These are phyloP conservation scores for Podarcis raffonei DNA, from an alignment of 2,113 vertebrate species.

Conservation along the genomic window DNA sequence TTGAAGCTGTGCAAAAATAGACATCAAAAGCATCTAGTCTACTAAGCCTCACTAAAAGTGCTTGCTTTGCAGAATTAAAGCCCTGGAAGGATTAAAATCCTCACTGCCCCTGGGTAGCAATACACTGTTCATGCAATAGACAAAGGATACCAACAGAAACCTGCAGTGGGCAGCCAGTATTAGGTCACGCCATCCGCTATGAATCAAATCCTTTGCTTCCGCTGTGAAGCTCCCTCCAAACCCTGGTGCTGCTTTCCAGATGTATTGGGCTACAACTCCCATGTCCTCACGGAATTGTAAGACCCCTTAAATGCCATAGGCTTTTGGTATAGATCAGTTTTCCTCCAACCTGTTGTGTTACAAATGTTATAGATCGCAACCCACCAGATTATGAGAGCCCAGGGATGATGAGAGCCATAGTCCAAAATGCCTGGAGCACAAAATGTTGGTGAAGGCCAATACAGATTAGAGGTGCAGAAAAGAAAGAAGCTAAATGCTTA, in stretches of 20 bases:
- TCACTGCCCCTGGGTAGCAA: background rate
- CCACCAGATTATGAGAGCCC: too few species aligned
- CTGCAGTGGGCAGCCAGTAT: background rate
- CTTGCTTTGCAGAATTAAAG: background rate
- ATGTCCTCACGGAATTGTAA: too few species aligned
- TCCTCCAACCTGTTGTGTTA: too few species aligned
- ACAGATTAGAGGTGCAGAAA: background rate
- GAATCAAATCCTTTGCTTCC: background rate
- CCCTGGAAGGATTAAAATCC: background rate
- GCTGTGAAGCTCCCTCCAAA: background rate
- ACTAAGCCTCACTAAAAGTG: conserved; percentile 13
- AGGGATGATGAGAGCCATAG: too few species aligned
- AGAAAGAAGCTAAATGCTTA: conserved; percentile 1
- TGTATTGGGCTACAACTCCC: too few species aligned
- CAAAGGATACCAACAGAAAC: background rate
- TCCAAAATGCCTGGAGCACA: too few species aligned
- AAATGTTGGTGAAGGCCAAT: too few species aligned
- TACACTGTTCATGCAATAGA: background rate
- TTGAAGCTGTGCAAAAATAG: background rate
- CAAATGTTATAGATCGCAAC: too few species aligned
- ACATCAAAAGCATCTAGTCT: background rate
- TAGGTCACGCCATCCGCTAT: background rate
- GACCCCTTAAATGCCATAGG: too few species aligned
- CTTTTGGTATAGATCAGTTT: background rate
- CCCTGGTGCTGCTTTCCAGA: too few species aligned